Conservation (phyloP, 2,113 vertebrate species). For the Syngnathus floridae region DNA sequence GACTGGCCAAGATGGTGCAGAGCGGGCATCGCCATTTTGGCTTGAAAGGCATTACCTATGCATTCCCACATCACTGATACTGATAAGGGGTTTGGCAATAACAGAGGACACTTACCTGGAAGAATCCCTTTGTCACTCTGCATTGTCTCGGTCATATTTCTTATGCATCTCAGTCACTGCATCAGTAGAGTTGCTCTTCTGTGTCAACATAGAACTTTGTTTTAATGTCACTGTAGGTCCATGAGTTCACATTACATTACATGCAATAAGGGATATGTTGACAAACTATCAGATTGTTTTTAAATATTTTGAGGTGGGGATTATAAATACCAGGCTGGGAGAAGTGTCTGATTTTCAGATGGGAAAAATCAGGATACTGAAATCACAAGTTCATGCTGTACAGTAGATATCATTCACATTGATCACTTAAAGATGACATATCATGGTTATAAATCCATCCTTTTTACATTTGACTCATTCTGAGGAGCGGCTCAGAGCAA, state of each 20-base stretch:
- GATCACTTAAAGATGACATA: not conserved
- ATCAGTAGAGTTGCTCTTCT: not conserved
- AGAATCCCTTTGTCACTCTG: constrained; percentile 3
- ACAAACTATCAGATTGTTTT: constrained; percentile 16
- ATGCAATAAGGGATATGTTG: constrained; percentile 52
- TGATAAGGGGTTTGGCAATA: constrained; percentile 67
- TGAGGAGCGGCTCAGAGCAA: no score
- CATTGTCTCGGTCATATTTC: constrained; percentile 8
- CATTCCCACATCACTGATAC: constrained; percentile 56
- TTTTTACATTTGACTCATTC: no score
- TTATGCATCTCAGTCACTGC: constrained; percentile 25
- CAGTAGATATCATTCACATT: constrained; percentile 7
- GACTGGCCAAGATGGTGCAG: not conserved
- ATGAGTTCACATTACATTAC: not conserved
- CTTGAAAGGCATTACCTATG: constrained; percentile 63
- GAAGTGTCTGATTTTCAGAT: constrained; percentile 12
- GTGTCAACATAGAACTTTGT: not conserved
- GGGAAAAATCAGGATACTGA: constrained; percentile 7
- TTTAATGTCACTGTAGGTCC: constrained; percentile 7
- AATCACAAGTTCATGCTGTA: constrained; percentile 10
- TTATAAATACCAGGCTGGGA: constrained; percentile 19
- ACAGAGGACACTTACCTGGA: constrained; percentile 32
- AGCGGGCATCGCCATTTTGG: constrained; percentile 16
- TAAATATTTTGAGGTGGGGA: constrained; percentile 14
- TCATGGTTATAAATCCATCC: no score